phyloP scores from a whole-genome alignment of 30 jellyfish, hydroid and myxozoan genomes.

The Chrysaora quinquecirrha region DNA sequence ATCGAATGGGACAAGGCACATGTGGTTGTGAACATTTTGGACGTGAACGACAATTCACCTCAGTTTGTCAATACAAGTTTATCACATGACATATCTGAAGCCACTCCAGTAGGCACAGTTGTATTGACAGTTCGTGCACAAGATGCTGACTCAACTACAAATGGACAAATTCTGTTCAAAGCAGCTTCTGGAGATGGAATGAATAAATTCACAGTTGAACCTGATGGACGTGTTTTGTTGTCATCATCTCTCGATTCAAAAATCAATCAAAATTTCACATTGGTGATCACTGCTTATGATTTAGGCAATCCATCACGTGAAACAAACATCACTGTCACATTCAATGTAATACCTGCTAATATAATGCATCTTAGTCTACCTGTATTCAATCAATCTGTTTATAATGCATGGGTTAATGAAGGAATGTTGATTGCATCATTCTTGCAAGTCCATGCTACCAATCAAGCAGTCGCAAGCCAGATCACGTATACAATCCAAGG shows the following conservation, averaged over 20 bases:
- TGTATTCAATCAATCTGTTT: constrained; percentile 5
- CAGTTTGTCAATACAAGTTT: background rate
- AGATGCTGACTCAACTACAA: constrained; percentile 65
- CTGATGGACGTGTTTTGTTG: constrained; percentile 48
- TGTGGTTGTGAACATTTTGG: constrained; percentile 56
- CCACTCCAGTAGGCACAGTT: constrained; percentile 54
- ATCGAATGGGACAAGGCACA: constrained; percentile 33
- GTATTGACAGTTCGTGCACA: constrained; percentile 29
- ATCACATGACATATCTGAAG: constrained; percentile 59
- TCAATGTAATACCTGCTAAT: constrained; percentile 28
- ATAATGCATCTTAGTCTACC: constrained; percentile 42
- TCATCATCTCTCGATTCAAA: constrained; percentile 33
- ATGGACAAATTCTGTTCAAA: constrained; percentile 30
- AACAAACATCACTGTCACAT: constrained; percentile 1
- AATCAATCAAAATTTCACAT: background rate
- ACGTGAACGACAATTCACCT: constrained; percentile 72
- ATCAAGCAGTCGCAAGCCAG: background rate
- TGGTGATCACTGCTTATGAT: constrained; percentile 32
- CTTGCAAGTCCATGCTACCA: constrained; percentile 10
- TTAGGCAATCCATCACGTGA: constrained; percentile 48
- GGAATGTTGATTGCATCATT: background rate
- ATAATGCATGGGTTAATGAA: constrained; percentile 60
- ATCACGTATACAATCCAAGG: constrained; percentile 21
- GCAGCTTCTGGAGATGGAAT: constrained; percentile 61
- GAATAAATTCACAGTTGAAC: constrained; percentile 27